Evolutionary conservation across 2,113 vertebrate genomes (phyloP), one percentile per base, ranked within the genome.

Genomic region (Lagopus muta): DNA sequence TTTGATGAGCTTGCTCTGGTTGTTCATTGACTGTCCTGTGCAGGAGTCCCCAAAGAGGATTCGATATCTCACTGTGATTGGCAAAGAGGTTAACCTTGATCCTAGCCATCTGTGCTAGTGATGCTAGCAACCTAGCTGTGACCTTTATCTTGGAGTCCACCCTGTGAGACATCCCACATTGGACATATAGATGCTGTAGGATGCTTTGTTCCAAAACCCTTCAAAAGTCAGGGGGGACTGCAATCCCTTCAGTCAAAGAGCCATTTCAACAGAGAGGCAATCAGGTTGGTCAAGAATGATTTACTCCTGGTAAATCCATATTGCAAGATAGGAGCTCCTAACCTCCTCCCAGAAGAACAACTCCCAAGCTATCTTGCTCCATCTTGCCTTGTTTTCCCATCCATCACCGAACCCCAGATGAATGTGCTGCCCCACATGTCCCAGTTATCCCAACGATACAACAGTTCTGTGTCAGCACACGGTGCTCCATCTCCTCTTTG

Each of bases 61-160:
- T n/a, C n/a, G 7, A 9, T 25, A 76, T 30, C 52, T 25, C 0
- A 0, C 11, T 27, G 34, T 24, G 36, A 5, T 4, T 67, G 66
- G 43, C 32, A 1, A 1, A 87, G 11, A 66, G 22, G 2, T 42
- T 17, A 24, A 36, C 4, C 36, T 36, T 36, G 36, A 36, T 36
- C 36, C 36, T 36, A 36, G 36, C 36, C 36, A 36, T 36, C 36
- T 36, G 36, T 36, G 36, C 36, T 36, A 36, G 36, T 36, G 36
- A 36, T 36, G 36, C 36, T 36, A 36, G 36, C 36, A 36, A 36
- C 36, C 36, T 36, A 73, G 27, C 34, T 55, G 38, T 34, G 27
- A 54, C 52, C 52, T 36, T 61, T 13, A 15, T 36, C 21, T 36
- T 6, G 34, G 34, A 25, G 34, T 61, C 22, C 34, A 36, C 58